phyloP scores from a whole-genome alignment of 30 jellyfish, hydroid and myxozoan genomes.

The Hydra vulgaris region DNA sequence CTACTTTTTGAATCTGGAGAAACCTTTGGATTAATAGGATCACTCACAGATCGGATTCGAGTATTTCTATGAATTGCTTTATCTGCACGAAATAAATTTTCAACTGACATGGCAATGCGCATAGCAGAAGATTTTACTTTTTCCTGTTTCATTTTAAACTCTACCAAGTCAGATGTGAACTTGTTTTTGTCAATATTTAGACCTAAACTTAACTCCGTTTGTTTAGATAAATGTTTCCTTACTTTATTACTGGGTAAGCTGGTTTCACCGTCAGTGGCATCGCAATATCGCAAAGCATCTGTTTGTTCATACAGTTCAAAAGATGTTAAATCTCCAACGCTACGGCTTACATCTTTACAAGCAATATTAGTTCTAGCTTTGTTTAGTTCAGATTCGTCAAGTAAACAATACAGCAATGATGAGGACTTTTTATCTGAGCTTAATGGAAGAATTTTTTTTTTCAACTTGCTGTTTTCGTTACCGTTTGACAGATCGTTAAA shows the following conservation, averaged over 20 bases:
- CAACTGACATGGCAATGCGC: constrained; percentile 31
- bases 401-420: too few species aligned
- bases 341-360: neutral
- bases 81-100: constrained; percentile 14
- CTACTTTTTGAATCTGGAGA: neutral
- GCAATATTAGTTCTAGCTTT: neutral
- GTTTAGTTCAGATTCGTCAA: neutral
- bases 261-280: neutral
- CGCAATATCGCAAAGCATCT: neutral
- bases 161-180: constrained; percentile 10
- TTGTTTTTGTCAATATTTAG: constrained; percentile 1
- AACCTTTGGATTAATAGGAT: constrained; percentile 14
- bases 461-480: too few species aligned
- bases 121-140: constrained; percentile 11
- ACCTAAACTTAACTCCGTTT: neutral
- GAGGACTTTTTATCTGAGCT: too few species aligned
- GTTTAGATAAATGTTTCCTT: neutral
- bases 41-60: constrained; percentile 21
- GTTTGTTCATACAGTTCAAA: neutral
- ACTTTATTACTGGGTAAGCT: neutral
- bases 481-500: too few species aligned
- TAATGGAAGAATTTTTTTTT: too few species aligned
- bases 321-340: neutral
- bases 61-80: neutral
- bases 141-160: constrained; percentile 15